phyloP scores from a whole-genome alignment of 2,797 vertebrate species.

The Loriculus beryllinus region DNA sequence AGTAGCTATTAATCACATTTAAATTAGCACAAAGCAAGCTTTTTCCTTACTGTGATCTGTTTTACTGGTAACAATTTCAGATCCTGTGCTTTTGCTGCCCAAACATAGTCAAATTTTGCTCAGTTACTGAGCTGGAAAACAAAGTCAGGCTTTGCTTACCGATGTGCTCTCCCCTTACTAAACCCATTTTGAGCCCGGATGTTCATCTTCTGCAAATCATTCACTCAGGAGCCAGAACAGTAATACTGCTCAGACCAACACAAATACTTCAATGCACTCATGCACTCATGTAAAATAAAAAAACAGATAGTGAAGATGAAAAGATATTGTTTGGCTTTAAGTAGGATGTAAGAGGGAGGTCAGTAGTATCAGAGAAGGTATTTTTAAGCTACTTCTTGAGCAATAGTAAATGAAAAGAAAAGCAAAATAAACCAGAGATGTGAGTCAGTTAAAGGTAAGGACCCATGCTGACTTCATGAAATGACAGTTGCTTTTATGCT shows the following conservation, averaged over 20 bases:
- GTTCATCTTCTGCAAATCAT: not conserved
- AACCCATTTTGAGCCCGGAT: not conserved
- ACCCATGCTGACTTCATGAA: not conserved
- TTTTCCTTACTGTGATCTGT: not conserved
- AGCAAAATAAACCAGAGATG: not conserved
- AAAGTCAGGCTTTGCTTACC: not conserved
- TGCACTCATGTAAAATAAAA: not conserved
- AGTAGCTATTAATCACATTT: not conserved
- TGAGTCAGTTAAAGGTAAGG: not conserved
- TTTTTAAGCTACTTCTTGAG: not conserved
- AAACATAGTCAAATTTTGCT: not conserved
- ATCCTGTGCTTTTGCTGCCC: not conserved
- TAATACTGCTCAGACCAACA: not conserved
- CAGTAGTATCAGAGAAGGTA: not conserved
- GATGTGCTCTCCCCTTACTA: not conserved
- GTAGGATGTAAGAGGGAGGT: not conserved
- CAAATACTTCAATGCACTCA: not conserved
- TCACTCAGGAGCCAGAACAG: not conserved
- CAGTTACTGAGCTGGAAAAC: not conserved
- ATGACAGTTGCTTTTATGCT: not conserved
- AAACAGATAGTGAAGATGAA: not conserved
- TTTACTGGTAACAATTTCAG: not conserved
- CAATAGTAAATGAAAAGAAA: not conserved
- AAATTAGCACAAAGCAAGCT: not conserved
- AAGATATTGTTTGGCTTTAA: not conserved